Evolutionary conservation across 2,797 vertebrate species (phyloP).

Genomic region (Podarcis lilfordi): DNA sequence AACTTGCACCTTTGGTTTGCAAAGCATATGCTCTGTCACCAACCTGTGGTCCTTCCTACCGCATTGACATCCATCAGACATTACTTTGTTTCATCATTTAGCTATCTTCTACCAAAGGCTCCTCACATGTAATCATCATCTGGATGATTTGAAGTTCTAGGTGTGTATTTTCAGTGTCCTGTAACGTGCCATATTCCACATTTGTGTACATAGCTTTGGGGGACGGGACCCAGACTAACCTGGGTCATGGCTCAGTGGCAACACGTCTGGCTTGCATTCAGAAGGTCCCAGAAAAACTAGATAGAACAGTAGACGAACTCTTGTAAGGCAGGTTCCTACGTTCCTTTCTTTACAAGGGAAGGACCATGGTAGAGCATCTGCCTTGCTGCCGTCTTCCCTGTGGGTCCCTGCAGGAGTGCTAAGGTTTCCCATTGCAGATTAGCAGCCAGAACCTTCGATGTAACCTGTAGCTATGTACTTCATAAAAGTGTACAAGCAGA

Average conservation of each 20-base stretch:
- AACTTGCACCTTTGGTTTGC: background rate
- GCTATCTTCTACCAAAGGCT: background rate
- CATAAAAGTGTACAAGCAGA: background rate
- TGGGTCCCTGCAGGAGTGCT: background rate
- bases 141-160: background rate
- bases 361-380: too few species aligned
- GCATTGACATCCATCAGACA: background rate
- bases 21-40: background rate
- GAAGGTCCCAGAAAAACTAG: background rate
- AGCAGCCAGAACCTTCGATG: background rate
- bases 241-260: background rate
- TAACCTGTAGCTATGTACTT: background rate
- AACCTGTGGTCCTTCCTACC: background rate
- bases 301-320: too few species aligned
- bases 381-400: background rate
- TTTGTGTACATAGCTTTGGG: background rate
- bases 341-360: too few species aligned
- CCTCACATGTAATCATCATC: background rate
- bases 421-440: background rate
- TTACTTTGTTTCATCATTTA: background rate
- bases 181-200: background rate
- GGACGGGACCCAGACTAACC: too few species aligned
- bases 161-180: background rate
- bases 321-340: background rate
- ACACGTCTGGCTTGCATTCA: background rate